Evolutionary conservation across 2,797 vertebrate genomes (phyloP).

Genomic region (Sebastes taczanowskii): DNA sequence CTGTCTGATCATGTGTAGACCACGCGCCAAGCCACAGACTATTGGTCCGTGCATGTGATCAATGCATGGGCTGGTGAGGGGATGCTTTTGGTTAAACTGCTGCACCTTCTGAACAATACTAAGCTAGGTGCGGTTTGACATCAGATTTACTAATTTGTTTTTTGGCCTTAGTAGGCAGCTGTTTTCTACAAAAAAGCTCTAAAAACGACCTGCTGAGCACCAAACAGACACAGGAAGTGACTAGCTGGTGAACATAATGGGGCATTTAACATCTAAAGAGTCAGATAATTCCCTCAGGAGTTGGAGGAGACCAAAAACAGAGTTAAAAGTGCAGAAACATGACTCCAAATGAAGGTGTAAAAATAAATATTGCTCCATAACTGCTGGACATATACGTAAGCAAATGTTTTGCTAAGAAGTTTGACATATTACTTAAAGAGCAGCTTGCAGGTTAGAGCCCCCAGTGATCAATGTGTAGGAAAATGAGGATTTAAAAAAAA

Average conservation of each 20-base stretch:
- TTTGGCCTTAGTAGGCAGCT: not conserved
- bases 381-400: not conserved
- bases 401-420: not conserved
- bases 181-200: not conserved
- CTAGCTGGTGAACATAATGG: not conserved
- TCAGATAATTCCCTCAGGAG: not conserved
- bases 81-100: too few species aligned
- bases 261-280: not conserved
- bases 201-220: not conserved
- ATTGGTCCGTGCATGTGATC: too few species aligned
- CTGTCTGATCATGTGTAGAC: too few species aligned
- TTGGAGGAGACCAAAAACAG: not conserved
- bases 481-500: too few species aligned
- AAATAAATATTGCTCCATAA: not conserved
- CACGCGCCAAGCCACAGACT: too few species aligned
- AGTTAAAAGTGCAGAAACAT: not conserved
- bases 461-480: not conserved
- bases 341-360: not conserved
- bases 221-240: not conserved
- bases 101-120: not conserved
- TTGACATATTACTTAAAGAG: not conserved
- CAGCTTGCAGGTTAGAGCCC: not conserved
- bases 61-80: too few species aligned
- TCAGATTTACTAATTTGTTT: not conserved
- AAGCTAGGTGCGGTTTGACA: not conserved